Conservation (phyloP, 2,888 invertebrate species). For the Gnatocerus cornutus region DNA sequence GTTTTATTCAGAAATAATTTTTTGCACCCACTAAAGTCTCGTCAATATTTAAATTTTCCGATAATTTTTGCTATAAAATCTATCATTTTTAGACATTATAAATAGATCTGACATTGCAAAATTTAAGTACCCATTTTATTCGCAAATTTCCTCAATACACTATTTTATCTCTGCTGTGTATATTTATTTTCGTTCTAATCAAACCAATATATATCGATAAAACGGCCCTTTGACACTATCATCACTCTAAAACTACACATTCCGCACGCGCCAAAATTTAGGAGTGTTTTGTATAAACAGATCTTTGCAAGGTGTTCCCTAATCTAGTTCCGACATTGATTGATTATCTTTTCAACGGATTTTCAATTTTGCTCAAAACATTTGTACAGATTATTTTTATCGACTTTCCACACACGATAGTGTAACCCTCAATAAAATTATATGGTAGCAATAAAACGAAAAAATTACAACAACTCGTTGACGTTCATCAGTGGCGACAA, state of each 20-base stretch:
- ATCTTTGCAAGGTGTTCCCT: constrained; percentile 1
- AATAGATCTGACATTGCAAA: too few species aligned
- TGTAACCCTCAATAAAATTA: constrained; percentile 5
- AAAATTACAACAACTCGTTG: background rate
- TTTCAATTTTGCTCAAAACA: background rate
- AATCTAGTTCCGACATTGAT: constrained; percentile 20
- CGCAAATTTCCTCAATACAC: too few species aligned
- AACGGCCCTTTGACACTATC: too few species aligned
- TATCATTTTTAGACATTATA: too few species aligned
- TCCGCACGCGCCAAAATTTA: background rate
- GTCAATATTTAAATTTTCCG: too few species aligned
- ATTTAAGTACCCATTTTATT: too few species aligned
- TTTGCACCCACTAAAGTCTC: too few species aligned
- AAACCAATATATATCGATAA: too few species aligned
- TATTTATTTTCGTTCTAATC: too few species aligned
- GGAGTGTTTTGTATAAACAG: background rate
- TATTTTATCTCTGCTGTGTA: too few species aligned
- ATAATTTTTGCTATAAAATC: too few species aligned
- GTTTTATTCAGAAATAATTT: too few species aligned
- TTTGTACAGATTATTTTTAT: background rate
- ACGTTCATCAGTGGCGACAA: background rate
- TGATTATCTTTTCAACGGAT: background rate
- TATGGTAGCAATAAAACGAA: background rate
- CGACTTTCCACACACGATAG: background rate
- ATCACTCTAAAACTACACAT: background rate